phyloP scores from a whole-genome alignment of 2,888 invertebrate genomes.

The Augochlorella aurata region DNA sequence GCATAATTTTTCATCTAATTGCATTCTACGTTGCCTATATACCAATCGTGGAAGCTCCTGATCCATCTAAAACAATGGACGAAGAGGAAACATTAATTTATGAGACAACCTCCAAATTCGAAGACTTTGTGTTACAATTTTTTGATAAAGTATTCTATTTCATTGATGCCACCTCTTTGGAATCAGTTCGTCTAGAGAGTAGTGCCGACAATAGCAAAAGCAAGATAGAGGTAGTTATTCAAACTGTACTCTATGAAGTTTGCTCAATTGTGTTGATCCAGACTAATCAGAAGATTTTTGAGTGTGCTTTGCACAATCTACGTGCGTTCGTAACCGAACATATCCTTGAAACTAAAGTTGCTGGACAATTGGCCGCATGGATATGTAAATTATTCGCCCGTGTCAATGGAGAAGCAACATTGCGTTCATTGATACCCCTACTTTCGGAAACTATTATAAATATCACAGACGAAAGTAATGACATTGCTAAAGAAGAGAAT shows the following conservation, averaged over 20 bases:
- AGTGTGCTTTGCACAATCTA: constrained; percentile 89
- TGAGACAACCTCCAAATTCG: constrained; percentile 92
- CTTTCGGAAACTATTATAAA: constrained; percentile 87
- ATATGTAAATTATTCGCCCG: constrained; percentile 87
- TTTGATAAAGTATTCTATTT: constrained; percentile 89
- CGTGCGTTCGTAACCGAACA: constrained; percentile 88
- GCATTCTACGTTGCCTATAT: constrained; percentile 90
- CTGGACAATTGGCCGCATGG: constrained; percentile 90
- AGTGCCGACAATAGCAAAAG: constrained; percentile 83
- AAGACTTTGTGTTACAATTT: constrained; percentile 94
- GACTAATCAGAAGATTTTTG: constrained; percentile 85
- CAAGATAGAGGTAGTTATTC: constrained; percentile 88
- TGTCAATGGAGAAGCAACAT: constrained; percentile 87
- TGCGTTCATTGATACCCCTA: constrained; percentile 89
- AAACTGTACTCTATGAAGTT: constrained; percentile 87
- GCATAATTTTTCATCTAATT: constrained; percentile 90
- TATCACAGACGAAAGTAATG: constrained; percentile 84
- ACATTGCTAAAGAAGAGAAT: constrained; percentile 88
- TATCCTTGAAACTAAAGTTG: constrained; percentile 92
- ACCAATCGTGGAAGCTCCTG: constrained; percentile 93
- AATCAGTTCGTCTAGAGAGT: constrained; percentile 86
- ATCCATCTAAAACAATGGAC: constrained; percentile 88
- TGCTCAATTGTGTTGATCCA: constrained; percentile 88
- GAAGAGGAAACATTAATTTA: constrained; percentile 90
- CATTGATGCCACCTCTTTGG: constrained; percentile 88